phyloP scores from a whole-genome alignment of 1,140 invertebrate genomes.

The Euglossa dilemma region DNA sequence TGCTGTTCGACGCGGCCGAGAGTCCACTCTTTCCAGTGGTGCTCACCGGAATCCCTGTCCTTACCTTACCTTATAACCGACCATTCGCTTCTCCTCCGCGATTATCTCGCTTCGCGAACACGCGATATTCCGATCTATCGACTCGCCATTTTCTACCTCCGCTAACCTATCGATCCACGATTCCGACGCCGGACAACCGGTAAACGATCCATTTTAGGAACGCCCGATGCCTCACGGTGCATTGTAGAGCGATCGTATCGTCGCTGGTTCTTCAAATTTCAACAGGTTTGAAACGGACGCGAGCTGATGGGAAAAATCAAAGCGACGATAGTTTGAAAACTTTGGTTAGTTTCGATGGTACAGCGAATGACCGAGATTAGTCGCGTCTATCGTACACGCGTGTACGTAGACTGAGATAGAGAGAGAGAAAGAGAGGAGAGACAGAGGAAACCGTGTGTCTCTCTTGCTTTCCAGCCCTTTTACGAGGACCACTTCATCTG shows the following conservation, averaged over 20 bases:
- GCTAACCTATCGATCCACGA: not conserved
- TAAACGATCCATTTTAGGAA: not conserved
- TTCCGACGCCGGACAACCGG: not conserved
- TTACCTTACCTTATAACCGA: not conserved
- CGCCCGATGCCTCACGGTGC: no score
- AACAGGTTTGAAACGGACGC: no score
- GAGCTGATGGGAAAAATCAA: no score
- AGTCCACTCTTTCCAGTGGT: conserved; percentile 49
- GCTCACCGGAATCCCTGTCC: no score
- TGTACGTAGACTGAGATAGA: no score
- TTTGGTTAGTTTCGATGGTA: not conserved
- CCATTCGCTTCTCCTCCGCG: not conserved
- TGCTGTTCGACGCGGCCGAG: conserved; percentile 34
- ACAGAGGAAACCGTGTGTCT: not conserved
- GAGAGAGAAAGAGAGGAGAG: no score
- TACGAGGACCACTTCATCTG: conserved; percentile 23
- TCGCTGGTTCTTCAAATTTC: no score
- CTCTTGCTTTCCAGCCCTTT: conserved; percentile 1
- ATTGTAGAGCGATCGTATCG: no score
- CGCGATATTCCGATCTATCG: no score
- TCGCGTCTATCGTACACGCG: not conserved
- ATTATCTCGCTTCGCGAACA: no score
- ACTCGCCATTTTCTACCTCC: no score
- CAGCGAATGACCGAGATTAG: not conserved
- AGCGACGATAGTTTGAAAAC: not conserved